Percentiles rank a stretch among this genome's conserved stretches.
Conservation (phyloP, 2,797 vertebrate genomes). For the Melanotaenia trifasciata region DNA sequence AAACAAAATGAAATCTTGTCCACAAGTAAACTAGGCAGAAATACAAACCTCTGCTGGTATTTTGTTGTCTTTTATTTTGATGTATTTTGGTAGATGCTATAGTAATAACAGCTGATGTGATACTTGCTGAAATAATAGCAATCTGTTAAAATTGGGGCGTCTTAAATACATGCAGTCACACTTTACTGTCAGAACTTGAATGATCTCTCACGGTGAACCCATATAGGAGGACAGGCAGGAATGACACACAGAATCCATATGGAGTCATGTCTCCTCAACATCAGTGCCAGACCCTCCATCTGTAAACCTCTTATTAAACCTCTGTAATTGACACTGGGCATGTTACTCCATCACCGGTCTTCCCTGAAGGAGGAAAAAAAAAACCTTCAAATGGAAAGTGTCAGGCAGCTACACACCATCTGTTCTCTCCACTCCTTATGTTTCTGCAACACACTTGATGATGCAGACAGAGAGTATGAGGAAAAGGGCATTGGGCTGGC, state of each 20-base stretch:
- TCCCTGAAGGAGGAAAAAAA: slow-evolving; percentile 18
- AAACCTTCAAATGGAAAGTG: slow-evolving; percentile 47
- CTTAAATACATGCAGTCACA: not conserved
- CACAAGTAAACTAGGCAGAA: too few species aligned
- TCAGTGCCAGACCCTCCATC: slow-evolving; percentile 62
- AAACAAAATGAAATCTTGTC: too few species aligned
- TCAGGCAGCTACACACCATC: slow-evolving; percentile 45
- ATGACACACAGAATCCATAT: slow-evolving; percentile 60
- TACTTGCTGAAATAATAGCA: too few species aligned
- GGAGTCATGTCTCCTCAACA: slow-evolving; percentile 62
- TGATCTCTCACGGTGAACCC: slow-evolving; percentile 52
- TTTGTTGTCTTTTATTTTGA: too few species aligned
- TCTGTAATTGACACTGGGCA: slow-evolving; percentile 31
- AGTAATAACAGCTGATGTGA: too few species aligned
- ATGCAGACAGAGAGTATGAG: slow-evolving; percentile 28
- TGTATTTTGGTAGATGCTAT: too few species aligned
- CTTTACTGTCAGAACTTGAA: not conserved
- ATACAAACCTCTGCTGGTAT: too few species aligned
- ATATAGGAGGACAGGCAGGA: slow-evolving; percentile 29
- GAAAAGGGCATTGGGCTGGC: slow-evolving; percentile 12
- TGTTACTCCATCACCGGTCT: slow-evolving; percentile 54
- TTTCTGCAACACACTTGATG: slow-evolving; percentile 19
- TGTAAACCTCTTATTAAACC: slow-evolving; percentile 51
- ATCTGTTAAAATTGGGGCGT: too few species aligned
- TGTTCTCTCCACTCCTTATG: slow-evolving; percentile 36